Base-by-base conservation (phyloP, 1,140 invertebrate genomes). In the Vanessa atalanta region DNA sequence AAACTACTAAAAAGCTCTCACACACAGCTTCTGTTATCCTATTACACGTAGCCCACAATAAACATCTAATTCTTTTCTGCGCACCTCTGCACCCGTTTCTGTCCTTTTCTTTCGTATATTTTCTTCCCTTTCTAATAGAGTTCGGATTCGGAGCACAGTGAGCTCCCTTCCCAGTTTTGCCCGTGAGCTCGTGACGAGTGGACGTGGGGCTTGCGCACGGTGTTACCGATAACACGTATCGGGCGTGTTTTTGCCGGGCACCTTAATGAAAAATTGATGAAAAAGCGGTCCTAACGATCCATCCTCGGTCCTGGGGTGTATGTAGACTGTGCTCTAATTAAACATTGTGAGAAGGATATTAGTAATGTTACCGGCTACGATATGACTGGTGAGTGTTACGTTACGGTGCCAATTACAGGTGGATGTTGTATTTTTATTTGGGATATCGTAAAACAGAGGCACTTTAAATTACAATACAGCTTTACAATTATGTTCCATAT, bases 51-150 rank as follows among this genome's bases (percentile, higher is more conserved):
- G 83, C 83, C 89, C 87, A 91, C 82, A 88, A 91, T 91, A 90
- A 90, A 89, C 90, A 90, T 91, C 87, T 88, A 90, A 91, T 92
- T 92, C 88, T 90, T 92, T 89, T 85, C 86, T 92, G 88, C 90
- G 88, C 89, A 90, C 88, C 88, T 90, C 87, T 89, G 88, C 86
- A 87, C 84, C 83, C 78, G 82, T 77, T 64, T 75, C 70, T 67
- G 66, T 89, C 87, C 57, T 81, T 65, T 50, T 88, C 81, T 8
- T 50, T 1, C 82, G 47, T 11, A 80, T 83, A 79, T 15, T 23
- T n/a, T 72, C 50, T 57, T 88, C 84, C 80, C 78, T 68, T 65
- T 88, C 78, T 70, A 70, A 72, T 81, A 65, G 70, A 79, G 79
- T 87, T 84, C 82, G 85, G 84, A 82, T 83, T 84, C 81, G 81